phyloP scores from a whole-genome alignment of 2,888 invertebrate species.

The Bibio marci region DNA sequence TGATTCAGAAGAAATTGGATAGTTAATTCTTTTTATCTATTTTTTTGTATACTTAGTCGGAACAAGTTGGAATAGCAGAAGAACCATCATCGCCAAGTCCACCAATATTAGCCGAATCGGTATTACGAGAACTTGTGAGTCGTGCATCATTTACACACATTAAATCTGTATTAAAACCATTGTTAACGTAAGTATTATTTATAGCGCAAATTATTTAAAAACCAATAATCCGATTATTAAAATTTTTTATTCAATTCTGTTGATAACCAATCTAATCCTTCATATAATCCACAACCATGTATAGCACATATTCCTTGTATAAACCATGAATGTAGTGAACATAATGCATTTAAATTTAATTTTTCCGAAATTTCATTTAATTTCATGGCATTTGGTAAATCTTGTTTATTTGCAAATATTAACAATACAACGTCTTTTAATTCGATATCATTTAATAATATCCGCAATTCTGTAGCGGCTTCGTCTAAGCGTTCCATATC shows the following conservation, averaged over 20 bases:
- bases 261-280: constrained; percentile 99
- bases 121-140: constrained; percentile 86
- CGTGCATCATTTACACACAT: constrained; percentile 92
- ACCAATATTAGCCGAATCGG: constrained; percentile 79
- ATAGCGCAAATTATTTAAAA: not conserved
- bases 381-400: constrained; percentile 99
- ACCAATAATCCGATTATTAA: constrained; percentile 1
- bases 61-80: constrained; percentile 16
- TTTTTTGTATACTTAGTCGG: no score
- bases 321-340: constrained; percentile 93
- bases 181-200: constrained; percentile 56
- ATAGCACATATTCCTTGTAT: constrained; percentile 98
- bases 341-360: constrained; percentile 90
- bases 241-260: constrained; percentile 85
- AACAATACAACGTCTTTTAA: constrained; percentile 96
- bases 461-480: constrained; percentile 95
- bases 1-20: not conserved
- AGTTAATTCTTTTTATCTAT: not conserved
- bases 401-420: constrained; percentile 99
- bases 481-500: constrained; percentile 98
- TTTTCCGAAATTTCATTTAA: constrained; percentile 99
- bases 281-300: constrained; percentile 96
- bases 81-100: constrained; percentile 37
- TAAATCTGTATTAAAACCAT: constrained; percentile 71
- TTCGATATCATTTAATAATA: constrained; percentile 99